Conservation (phyloP, 1,140 invertebrate genomes). For the Aphis craccivora region DNA sequence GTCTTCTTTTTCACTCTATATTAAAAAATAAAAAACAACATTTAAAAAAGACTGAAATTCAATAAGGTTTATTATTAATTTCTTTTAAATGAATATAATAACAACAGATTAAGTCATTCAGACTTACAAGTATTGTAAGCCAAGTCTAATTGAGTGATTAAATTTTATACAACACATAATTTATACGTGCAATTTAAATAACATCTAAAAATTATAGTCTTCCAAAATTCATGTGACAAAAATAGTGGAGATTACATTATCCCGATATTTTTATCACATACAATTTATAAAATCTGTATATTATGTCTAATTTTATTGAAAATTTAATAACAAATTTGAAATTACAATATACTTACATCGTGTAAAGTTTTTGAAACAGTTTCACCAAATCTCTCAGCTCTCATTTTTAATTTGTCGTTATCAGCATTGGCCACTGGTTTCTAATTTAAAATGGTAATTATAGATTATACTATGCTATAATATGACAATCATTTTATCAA, state of each 20-base stretch:
- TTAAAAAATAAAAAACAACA: neutral
- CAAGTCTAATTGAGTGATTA: neutral
- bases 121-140: neutral
- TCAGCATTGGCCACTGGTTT: slow-evolving; percentile 19
- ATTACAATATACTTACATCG: slow-evolving; percentile 41
- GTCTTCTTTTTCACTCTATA: slow-evolving; percentile 51
- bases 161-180: neutral
- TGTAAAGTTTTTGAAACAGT: slow-evolving; percentile 49
- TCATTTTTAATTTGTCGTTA: slow-evolving; percentile 51
- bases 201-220: neutral
- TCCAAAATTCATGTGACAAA: too few species aligned
- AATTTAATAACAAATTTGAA: neutral
- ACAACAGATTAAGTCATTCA: neutral
- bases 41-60: neutral
- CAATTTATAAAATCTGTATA: neutral
- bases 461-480: neutral
- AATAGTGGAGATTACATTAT: too few species aligned
- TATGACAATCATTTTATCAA: neutral
- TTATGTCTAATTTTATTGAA: neutral
- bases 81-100: neutral
- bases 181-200: neutral
- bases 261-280: too few species aligned
- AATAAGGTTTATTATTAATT: neutral
- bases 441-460: slow-evolving; percentile 14
- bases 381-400: slow-evolving; percentile 49